These are phyloP conservation scores for Eueremaeus valkanovi DNA, from an alignment of 2,888 invertebrate species.

Conservation along the genomic window DNA sequence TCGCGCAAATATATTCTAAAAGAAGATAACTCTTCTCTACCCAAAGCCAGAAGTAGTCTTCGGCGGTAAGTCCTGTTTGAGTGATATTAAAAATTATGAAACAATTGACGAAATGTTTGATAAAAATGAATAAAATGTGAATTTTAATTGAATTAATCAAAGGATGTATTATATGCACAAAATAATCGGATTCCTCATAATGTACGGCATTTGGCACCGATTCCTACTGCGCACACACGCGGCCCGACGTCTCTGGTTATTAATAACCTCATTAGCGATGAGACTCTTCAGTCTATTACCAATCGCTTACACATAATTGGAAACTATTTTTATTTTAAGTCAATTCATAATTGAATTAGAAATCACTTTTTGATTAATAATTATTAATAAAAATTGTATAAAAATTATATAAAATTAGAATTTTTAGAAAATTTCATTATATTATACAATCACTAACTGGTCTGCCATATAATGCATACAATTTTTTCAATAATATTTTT, in stretches of 20 bases:
- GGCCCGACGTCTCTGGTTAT: conserved; percentile 45
- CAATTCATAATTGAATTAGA: not conserved
- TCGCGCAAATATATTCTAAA: conserved; percentile 47
- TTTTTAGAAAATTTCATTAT: not conserved
- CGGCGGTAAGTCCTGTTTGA: conserved; percentile 42
- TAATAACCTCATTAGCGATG: conserved; percentile 43
- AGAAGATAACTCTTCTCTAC: conserved; percentile 46
- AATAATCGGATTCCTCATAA: conserved; percentile 42
- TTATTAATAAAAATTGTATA: not conserved
- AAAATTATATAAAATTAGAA: not conserved
- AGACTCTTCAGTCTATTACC: conserved; percentile 41
- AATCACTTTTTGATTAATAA: not conserved
- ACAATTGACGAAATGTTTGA: not conserved
- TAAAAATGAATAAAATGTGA: too few species aligned
- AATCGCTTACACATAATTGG: not conserved
- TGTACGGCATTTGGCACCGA: conserved; percentile 44
- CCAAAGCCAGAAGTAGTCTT: conserved; percentile 46
- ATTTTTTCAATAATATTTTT: not conserved
- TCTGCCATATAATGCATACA: not conserved
- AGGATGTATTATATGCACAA: conserved; percentile 45
- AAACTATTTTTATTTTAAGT: not conserved
- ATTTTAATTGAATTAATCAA: not conserved
- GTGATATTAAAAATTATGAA: not conserved
- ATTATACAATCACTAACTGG: conserved; percentile 15
- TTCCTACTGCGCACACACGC: conserved; percentile 45